Percentiles rank a stretch among this genome's conserved stretches.
Evolutionary conservation across 35 echinoderm and acorn worm species (phyloP).

Genomic region (Heliocidaris tuberculata): DNA sequence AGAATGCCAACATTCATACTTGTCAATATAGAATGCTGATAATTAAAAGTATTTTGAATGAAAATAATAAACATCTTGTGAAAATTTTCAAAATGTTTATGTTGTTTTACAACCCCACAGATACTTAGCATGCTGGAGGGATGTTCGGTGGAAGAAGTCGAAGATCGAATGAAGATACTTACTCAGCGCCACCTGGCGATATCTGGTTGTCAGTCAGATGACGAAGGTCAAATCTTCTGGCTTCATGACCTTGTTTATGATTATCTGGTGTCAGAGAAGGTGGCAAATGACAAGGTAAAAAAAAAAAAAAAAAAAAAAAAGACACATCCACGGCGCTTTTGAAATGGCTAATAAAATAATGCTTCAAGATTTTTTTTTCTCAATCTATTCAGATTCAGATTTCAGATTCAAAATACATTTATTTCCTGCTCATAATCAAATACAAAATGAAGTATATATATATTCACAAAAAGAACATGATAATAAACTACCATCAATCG

Average conservation of each 20-base stretch:
- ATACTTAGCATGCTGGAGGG: conserved; percentile 35
- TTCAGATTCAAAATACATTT: too few species aligned
- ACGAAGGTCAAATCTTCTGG: background rate
- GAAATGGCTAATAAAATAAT: background rate
- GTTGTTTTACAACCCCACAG: background rate
- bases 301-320: background rate
- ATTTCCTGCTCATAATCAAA: too few species aligned
- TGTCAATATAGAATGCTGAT: too few species aligned
- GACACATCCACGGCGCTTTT: background rate
- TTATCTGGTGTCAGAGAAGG: conserved; percentile 19
- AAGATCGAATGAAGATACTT: conserved; percentile 30
- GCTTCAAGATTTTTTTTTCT: too few species aligned
- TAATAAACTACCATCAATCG: too few species aligned
- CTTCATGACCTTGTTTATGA: conserved; percentile 35
- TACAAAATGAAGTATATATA: too few species aligned
- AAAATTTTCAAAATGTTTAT: background rate
- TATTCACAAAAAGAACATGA: too few species aligned
- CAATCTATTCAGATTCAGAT: too few species aligned
- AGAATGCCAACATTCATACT: too few species aligned
- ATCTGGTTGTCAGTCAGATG: conserved; percentile 9
- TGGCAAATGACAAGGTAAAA: conserved; percentile 6
- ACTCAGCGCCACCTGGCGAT: conserved; percentile 39
- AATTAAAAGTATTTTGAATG: too few species aligned
- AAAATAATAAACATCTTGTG: too few species aligned
- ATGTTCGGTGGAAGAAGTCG: conserved; percentile 6